Conservation (phyloP, 53 echinoderm and acorn worm genomes). For the Stichopus horrens region DNA sequence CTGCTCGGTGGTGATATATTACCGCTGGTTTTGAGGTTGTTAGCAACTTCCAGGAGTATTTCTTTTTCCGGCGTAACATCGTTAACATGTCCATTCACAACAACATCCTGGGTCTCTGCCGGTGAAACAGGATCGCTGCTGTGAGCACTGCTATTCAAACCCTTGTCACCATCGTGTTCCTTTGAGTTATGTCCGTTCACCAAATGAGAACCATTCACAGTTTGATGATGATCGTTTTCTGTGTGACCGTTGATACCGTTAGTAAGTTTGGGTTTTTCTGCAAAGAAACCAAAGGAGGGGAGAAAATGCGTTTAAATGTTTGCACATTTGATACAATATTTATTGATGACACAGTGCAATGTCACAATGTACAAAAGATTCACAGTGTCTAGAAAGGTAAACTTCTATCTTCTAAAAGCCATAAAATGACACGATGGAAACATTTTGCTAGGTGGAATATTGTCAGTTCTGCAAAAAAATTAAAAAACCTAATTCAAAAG, state of each 20-base stretch:
- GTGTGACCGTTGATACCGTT: slow-evolving; percentile 40
- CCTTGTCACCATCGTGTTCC: not conserved
- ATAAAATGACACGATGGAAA: too few species aligned
- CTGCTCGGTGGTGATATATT: not conserved
- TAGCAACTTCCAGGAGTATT: slow-evolving; percentile 20
- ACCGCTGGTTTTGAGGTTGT: slow-evolving; percentile 37
- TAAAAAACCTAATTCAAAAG: too few species aligned
- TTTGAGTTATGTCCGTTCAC: slow-evolving; percentile 13
- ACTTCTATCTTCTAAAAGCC: too few species aligned
- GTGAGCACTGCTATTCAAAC: slow-evolving; percentile 18
- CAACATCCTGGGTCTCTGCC: not conserved
- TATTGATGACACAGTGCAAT: too few species aligned
- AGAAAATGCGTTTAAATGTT: not conserved
- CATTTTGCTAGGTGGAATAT: too few species aligned
- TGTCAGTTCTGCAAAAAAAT: too few species aligned
- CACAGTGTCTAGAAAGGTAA: too few species aligned
- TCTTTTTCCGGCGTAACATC: slow-evolving; percentile 21
- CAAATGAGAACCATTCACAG: not conserved
- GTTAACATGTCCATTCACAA: slow-evolving; percentile 13
- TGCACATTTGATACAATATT: not conserved
- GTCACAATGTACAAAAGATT: too few species aligned
- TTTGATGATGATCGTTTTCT: not conserved
- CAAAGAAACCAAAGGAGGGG: not conserved
- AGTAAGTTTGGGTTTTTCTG: not conserved
- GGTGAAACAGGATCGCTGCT: not conserved